These are phyloP conservation scores for Spinus olivaceus DNA, from an alignment of 2,797 vertebrate genomes.

Conservation along the genomic window DNA sequence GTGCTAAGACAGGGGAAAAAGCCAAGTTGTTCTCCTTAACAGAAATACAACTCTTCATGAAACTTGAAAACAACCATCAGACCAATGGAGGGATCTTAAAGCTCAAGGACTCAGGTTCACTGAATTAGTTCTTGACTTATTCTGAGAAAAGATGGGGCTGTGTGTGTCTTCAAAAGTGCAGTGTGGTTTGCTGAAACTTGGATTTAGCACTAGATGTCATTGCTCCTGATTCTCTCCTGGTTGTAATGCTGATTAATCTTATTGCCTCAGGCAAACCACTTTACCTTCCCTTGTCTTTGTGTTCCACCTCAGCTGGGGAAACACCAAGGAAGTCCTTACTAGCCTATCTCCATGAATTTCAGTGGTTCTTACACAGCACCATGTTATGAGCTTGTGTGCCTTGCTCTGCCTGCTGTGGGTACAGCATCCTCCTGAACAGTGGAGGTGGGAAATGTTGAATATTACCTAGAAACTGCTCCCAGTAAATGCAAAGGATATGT, in stretches of 20 bases:
- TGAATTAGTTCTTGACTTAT: not conserved
- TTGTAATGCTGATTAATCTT: not conserved
- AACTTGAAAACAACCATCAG: not conserved
- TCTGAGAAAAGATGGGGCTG: not conserved
- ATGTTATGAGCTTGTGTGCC: accelerated
- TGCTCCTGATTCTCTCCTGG: not conserved
- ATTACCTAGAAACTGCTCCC: not conserved
- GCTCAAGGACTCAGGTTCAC: not conserved
- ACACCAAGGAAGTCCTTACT: not conserved
- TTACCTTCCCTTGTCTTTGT: not conserved
- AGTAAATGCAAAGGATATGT: not conserved
- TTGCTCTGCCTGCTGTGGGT: not conserved
- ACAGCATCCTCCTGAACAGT: not conserved
- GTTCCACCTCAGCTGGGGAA: not conserved
- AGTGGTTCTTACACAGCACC: accelerated
- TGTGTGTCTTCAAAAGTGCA: not conserved
- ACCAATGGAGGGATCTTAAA: not conserved
- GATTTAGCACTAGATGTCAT: not conserved
- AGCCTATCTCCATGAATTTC: not conserved
- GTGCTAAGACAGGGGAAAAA: not conserved
- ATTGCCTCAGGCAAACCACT: not conserved
- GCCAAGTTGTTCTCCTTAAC: not conserved
- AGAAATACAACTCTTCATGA: not conserved
- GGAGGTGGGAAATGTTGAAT: not conserved
- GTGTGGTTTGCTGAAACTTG: not conserved